Evolutionary conservation across 2,113 vertebrate genomes (phyloP), one percentile per base, ranked within the genome.

Genomic region (Poeciliopsis turrubarensis): DNA sequence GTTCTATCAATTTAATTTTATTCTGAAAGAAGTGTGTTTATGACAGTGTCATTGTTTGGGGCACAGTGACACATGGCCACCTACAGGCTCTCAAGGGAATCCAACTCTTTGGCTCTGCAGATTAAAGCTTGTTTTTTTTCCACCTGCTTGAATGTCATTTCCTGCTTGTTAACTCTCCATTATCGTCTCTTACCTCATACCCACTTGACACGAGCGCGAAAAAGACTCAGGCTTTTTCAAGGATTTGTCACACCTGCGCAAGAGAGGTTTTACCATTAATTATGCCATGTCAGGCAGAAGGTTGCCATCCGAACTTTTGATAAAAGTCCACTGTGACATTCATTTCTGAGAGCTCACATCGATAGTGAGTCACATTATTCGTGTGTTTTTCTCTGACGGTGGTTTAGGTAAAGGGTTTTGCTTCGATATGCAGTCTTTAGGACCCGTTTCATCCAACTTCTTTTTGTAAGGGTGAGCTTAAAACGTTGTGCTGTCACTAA

Each of bases 91-190:
- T 77, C 61, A 10, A 0, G 76, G 62, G 81, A 72, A 80, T 68
- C 80, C 78, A 76, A 54, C 64, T 80, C 41, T 76, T 60, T 54
- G 68, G 64, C 67, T 84, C 65, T 80, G 68, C 83, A 79, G 82
- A 85, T 66, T 81, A 66, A 79, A 70, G 82, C 66, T 80, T 84
- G 81, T 84, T 75, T 37, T 54, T 66, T 80, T 82, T 81, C 78
- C 88, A 60, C 70, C 32, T 15, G 73, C 75, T 74, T 64, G 63
- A 74, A 79, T 75, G 86, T 69, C 77, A 89, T 91, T 90, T 89
- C 82, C 82, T 80, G 80, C 85, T 88, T 63, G 79, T 91, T 90
- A 89, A 75, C 70, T 79, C 75, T 71, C 81, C 82, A 90, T 90
- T 92, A 86, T 72, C 66, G n/a, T 60, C 60, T 73, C 64, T 68